Evolutionary conservation across 1,140 invertebrate genomes (phyloP), one percentile per base, ranked within the genome.

Genomic region (Helicoverpa zea): DNA sequence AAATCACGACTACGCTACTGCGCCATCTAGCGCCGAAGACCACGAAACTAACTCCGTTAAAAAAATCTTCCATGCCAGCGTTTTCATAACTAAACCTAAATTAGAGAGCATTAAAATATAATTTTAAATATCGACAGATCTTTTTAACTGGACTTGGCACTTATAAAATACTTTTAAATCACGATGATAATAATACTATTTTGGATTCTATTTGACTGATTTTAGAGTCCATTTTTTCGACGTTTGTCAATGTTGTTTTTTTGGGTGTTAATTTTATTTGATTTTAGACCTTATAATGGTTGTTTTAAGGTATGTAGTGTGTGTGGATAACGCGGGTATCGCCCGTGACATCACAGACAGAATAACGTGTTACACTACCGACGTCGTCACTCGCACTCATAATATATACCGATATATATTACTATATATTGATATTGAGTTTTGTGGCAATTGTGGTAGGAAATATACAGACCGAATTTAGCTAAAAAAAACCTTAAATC

Each of bases 301-400:
- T 49, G 3, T 13, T 1, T 29, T 30, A 70, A 72, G 23, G 68
- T 51, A 13, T 30, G 5, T 54, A 2, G 11, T 29, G 52, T 23
- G 12, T 9, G 47, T 14, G 47, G 68, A 49, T 23, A 72, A 23
- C 49, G 23, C 29, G 29, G 49, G 49, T 49, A 3, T 29, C 49
- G 68, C 23, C n/a, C 49, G 23, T 23, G 64, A 30, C 68, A 72
- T 72, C 68, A 72, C 68, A 72, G 68, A 54, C 47, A 68, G n/a
- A 30, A 68, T 30, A 64, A 52, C 49, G 49, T 49, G 68, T 49
- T 72, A 72, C 9, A 12, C 2, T 11, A 30, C 68, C 68, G 68
- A 72, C 68, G 68, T 29, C 13, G 18, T 13, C 49, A 72, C 68
- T 54, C 23, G 68, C 68, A 51, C 68, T 72, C 2, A 43, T 4